Evolutionary conservation across 2,888 invertebrate species (phyloP).

Genomic region (Alentia gelatinosa): DNA sequence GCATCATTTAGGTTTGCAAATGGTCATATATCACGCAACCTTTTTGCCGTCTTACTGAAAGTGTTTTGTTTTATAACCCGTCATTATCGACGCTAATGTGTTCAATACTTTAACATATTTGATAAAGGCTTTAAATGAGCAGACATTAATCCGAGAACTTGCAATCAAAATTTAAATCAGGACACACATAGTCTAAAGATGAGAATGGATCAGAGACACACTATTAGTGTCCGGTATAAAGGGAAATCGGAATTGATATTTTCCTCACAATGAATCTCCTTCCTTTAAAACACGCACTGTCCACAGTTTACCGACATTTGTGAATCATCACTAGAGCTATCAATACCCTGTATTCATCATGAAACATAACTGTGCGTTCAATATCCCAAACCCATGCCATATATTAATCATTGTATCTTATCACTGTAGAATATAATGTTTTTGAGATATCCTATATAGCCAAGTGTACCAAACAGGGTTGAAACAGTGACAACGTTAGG

Average conservation of each 20-base stretch:
- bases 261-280: neutral
- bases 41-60: too few relatives aligned
- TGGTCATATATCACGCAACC: neutral
- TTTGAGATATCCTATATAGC: too few relatives aligned
- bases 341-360: neutral
- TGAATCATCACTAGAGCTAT: neutral
- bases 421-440: too few relatives aligned
- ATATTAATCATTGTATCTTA: too few relatives aligned
- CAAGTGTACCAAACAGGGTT: too few relatives aligned
- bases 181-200: neutral
- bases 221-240: neutral
- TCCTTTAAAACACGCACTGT: neutral
- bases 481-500: too few relatives aligned
- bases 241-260: neutral
- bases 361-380: neutral
- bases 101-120: neutral
- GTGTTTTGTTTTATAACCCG: too few relatives aligned
- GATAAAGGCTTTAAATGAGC: neutral
- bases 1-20: neutral
- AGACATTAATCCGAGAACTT: neutral
- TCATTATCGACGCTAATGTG: neutral
- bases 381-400: too few relatives aligned
- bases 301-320: neutral
- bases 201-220: too few relatives aligned
- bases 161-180: neutral